Conservation (phyloP, 2,113 vertebrate species). For the Pandion haliaetus region DNA sequence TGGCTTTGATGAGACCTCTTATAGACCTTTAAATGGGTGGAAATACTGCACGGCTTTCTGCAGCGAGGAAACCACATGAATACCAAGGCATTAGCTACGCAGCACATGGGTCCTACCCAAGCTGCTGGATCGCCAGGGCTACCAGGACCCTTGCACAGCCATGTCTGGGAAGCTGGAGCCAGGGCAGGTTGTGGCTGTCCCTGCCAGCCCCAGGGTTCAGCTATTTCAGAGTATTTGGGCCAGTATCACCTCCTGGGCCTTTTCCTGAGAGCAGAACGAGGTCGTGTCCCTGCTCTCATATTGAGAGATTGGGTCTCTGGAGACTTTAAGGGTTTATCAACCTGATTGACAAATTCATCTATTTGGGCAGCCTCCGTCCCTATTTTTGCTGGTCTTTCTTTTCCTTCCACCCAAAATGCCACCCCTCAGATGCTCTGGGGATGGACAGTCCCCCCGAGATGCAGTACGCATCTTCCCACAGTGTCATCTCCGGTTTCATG, state of each 20-base stretch:
- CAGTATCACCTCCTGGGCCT: neutral
- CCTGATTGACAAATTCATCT: neutral
- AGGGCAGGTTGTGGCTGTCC: neutral
- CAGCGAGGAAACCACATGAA: neutral
- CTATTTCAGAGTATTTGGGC: neutral
- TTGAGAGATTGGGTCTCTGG: rapidly evolving
- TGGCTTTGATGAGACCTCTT: slow-evolving; percentile 67
- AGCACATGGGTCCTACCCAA: neutral
- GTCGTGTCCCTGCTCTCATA: rapidly evolving
- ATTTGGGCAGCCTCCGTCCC: neutral
- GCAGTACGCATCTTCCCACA: neutral
- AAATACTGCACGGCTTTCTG: slow-evolving; percentile 18
- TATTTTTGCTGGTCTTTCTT: neutral
- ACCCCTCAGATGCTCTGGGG: neutral
- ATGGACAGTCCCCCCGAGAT: neutral
- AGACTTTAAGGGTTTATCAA: neutral
- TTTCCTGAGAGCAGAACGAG: neutral
- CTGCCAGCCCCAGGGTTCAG: neutral
- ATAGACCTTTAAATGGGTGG: slow-evolving; percentile 45
- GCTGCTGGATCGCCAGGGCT: neutral
- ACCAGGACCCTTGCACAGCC: rapidly evolving
- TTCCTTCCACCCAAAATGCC: neutral
- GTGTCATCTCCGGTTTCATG: neutral
- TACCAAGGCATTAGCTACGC: neutral
- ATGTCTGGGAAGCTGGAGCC: neutral